Evolutionary conservation across 2,888 invertebrate genomes (phyloP).

Genomic region (Trachelus iudaicus): DNA sequence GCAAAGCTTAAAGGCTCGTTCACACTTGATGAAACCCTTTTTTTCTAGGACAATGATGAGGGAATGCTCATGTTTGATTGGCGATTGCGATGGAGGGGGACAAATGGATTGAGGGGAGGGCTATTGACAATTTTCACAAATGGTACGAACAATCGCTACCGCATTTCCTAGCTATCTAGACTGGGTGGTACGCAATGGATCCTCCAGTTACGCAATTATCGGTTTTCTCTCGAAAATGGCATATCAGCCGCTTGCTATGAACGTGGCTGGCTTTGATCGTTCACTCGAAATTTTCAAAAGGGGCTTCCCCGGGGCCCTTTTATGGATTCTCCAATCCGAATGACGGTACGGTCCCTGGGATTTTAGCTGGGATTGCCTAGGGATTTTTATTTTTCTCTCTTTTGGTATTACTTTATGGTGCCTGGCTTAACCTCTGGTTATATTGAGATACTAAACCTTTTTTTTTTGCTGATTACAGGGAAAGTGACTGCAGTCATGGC

Average conservation of each 20-base stretch:
- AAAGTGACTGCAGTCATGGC: background rate
- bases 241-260: background rate
- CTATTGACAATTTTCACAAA: background rate
- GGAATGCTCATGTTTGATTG: background rate
- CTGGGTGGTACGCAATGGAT: background rate
- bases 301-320: background rate
- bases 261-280: background rate
- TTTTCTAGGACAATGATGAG: background rate
- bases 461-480: background rate
- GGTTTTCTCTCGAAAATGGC: background rate
- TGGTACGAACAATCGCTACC: background rate
- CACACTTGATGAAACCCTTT: conserved; percentile 14
- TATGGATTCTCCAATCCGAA: background rate
- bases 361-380: background rate
- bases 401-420: background rate
- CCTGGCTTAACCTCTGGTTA: background rate
- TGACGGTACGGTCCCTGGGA: background rate
- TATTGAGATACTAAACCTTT: background rate
- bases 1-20: conserved; percentile 22
- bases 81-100: background rate
- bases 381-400: background rate
- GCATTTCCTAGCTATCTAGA: background rate
- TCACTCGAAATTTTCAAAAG: background rate
- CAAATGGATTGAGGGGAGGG: background rate
- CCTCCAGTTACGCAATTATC: background rate